These are phyloP conservation scores for Glyptemys insculpta DNA, from an alignment of 2,797 vertebrate species.

Conservation along the genomic window DNA sequence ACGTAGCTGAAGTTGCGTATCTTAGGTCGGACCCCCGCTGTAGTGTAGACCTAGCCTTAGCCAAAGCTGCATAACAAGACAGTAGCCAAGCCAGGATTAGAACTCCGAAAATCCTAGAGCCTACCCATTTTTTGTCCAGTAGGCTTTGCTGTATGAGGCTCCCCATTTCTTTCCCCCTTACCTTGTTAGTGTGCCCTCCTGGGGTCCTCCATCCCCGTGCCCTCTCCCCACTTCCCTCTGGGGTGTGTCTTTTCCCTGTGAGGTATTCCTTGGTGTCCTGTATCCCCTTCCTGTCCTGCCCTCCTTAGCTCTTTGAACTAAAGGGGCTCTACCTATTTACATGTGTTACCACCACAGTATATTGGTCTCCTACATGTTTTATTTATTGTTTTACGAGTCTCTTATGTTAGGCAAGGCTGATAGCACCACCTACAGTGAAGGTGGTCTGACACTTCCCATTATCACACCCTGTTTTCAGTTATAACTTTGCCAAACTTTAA, in stretches of 20 bases:
- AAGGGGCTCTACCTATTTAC: neutral
- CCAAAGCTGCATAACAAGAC: neutral
- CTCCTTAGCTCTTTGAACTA: neutral
- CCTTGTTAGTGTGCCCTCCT: neutral
- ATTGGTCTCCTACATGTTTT: neutral
- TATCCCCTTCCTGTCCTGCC: neutral
- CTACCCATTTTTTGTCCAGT: neutral
- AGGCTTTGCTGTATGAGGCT: neutral
- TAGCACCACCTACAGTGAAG: neutral
- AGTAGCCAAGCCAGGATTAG: neutral
- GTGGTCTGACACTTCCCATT: neutral
- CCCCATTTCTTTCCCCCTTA: neutral
- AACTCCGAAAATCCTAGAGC: neutral
- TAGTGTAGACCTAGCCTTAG: too few relatives aligned
- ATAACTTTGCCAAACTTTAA: neutral
- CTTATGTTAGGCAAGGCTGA: neutral
- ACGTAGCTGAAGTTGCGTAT: too few relatives aligned
- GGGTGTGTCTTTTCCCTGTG: neutral
- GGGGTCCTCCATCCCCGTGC: neutral
- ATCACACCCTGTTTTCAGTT: neutral
- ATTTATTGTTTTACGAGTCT: neutral
- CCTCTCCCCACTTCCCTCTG: neutral
- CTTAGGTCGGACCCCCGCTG: too few relatives aligned
- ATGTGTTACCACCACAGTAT: fast-evolving
- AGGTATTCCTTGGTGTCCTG: fast-evolving